These are phyloP conservation scores for Liparis tanakae DNA, from an alignment of 2,797 vertebrate genomes.

Conservation along the genomic window DNA sequence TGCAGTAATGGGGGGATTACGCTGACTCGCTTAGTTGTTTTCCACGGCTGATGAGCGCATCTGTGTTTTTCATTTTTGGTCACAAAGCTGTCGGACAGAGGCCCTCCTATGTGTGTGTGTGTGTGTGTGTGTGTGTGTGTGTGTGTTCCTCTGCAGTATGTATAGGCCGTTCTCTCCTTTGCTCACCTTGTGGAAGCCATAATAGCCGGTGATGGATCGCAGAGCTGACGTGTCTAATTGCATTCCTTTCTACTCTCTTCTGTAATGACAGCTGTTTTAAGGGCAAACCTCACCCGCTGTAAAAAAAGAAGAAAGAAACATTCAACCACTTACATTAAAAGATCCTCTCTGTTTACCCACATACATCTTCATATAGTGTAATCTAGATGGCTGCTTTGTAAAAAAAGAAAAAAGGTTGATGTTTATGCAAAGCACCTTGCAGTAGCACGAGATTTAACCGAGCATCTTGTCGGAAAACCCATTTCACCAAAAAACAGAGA, in stretches of 20 bases:
- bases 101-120: slow-evolving; percentile 31
- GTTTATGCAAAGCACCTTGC: slow-evolving; percentile 30
- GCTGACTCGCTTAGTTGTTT: slow-evolving; percentile 34
- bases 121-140: slow-evolving; percentile 39
- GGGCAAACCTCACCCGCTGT: slow-evolving; percentile 70
- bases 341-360: neutral
- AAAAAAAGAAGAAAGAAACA: no score
- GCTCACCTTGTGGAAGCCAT: slow-evolving; percentile 89
- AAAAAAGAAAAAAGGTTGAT: slow-evolving; percentile 9
- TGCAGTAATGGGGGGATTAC: slow-evolving; percentile 3
- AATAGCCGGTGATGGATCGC: slow-evolving; percentile 90
- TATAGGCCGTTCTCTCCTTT: slow-evolving; percentile 80
- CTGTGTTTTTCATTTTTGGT: slow-evolving; percentile 55
- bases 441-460: slow-evolving; percentile 10
- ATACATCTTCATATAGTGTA: slow-evolving; percentile 12
- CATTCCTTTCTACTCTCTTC: slow-evolving; percentile 88
- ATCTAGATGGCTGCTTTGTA: slow-evolving; percentile 13
- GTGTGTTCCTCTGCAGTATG: slow-evolving; percentile 36
- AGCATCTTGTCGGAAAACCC: neutral
- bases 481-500: neutral
- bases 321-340: no score
- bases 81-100: slow-evolving; percentile 38
- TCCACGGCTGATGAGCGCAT: slow-evolving; percentile 25
- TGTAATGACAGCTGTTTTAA: slow-evolving; percentile 93
- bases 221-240: slow-evolving; percentile 93